A percentile compares a stretch with the other conserved stretches of the same genome.
These are phyloP conservation scores for Julus scanicus DNA, from an alignment of 2,888 invertebrate genomes.

Conservation along the genomic window DNA sequence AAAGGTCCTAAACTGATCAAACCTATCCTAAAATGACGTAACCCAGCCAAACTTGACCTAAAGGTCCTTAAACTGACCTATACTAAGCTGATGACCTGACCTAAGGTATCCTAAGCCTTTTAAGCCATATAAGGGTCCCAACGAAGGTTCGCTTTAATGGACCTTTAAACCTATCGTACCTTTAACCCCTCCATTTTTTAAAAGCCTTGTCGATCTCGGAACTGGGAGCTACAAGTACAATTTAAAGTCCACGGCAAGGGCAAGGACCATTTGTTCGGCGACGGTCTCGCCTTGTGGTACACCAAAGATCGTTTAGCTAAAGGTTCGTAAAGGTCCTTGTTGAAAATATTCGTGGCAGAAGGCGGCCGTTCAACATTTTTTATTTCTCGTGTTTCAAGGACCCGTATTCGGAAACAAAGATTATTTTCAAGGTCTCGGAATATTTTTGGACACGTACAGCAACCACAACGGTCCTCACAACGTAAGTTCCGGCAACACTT, in stretches of 20 bases:
- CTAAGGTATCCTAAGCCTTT: too few species aligned
- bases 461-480: conserved; percentile 99
- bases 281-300: conserved; percentile 98
- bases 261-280: conserved; percentile 89
- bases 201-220: conserved; percentile 81
- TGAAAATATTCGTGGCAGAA: too few species aligned
- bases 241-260: conserved; percentile 97
- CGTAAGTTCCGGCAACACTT: conserved; percentile 72
- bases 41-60: too few species aligned
- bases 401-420: conserved; percentile 96
- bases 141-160: too few species aligned
- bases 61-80: too few species aligned
- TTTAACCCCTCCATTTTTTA: too few species aligned
- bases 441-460: conserved; percentile 97
- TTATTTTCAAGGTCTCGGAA: conserved; percentile 86
- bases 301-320: conserved; percentile 63
- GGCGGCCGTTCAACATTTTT: not conserved
- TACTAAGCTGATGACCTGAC: too few species aligned
- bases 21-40: too few species aligned
- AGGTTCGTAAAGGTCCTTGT: conserved; percentile 57
- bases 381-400: conserved; percentile 69
- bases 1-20: too few species aligned
- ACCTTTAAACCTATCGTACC: too few species aligned
- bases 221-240: conserved; percentile 97
- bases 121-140: too few species aligned